Evolutionary conservation across 1,140 invertebrate species (phyloP).

Genomic region (Conopomorpha cramerella): DNA sequence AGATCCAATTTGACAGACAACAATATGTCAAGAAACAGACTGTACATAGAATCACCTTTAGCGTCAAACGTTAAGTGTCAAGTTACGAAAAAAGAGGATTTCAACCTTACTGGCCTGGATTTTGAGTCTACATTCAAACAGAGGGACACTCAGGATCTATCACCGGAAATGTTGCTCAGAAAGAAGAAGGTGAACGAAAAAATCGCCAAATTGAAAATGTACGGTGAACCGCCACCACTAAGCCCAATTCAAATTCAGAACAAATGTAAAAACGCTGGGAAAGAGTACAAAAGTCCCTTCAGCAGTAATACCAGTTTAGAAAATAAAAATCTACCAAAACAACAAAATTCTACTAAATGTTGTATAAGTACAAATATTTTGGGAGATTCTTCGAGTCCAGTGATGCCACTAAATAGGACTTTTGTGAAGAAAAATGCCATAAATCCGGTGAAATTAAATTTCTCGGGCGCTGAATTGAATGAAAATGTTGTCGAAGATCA

Average conservation of each 20-base stretch:
- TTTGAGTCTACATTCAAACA: constrained; percentile 42
- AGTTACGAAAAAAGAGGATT: constrained; percentile 4
- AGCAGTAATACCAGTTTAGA: constrained; percentile 9
- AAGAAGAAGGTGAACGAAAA: constrained; percentile 31
- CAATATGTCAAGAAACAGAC: constrained; percentile 27
- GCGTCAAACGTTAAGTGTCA: too few species aligned
- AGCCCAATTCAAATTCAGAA: constrained; percentile 37
- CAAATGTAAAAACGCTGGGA: constrained; percentile 25
- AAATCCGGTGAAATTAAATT: constrained; percentile 37
- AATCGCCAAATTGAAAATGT: constrained; percentile 42
- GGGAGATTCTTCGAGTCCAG: constrained; percentile 13
- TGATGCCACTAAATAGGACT: constrained; percentile 16
- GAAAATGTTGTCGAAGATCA: constrained; percentile 17
- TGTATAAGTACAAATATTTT: neutral
- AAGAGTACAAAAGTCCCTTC: constrained; percentile 35
- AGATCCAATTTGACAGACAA: constrained; percentile 22
- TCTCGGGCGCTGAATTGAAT: constrained; percentile 12
- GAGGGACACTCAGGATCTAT: constrained; percentile 21
- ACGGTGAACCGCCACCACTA: constrained; percentile 48
- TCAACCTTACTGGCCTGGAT: constrained; percentile 31
- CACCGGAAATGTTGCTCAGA: constrained; percentile 16
- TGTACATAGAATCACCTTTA: constrained; percentile 27
- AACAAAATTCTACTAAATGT: neutral
- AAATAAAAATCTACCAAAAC: constrained; percentile 8
- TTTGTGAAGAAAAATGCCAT: constrained; percentile 14